A percentile compares a stretch with the other conserved stretches of the same genome.
phyloP scores from a whole-genome alignment of 64 coral and sea anemone genomes.

The Montipora cactus region DNA sequence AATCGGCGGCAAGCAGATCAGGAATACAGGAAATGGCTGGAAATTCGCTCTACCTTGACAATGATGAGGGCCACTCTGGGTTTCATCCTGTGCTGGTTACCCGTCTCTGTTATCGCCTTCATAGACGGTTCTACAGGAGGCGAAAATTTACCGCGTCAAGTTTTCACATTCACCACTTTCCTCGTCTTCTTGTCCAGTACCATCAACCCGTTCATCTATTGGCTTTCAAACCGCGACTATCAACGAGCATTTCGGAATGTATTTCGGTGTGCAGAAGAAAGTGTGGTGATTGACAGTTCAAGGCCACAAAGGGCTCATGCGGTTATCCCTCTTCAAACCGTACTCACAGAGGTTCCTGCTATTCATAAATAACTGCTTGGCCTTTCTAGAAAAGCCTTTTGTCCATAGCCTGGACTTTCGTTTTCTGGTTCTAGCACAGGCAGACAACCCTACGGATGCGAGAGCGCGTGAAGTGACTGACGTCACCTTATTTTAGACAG shows the following conservation, averaged over 20 bases:
- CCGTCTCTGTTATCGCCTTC: slow-evolving; percentile 75
- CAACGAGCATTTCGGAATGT: slow-evolving; percentile 46
- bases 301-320: background rate
- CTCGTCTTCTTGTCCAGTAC: slow-evolving; percentile 71
- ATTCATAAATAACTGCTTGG: background rate
- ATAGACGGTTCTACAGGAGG: slow-evolving; percentile 59
- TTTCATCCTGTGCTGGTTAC: slow-evolving; percentile 71
- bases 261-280: background rate
- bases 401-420: too few species aligned
- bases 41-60: slow-evolving; percentile 65
- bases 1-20: background rate
- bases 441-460: too few species aligned
- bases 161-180: slow-evolving; percentile 63
- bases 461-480: too few species aligned
- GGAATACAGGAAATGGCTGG: slow-evolving; percentile 28
- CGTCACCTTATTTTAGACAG: too few species aligned
- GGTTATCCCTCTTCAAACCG: background rate
- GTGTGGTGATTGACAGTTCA: background rate
- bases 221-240: slow-evolving; percentile 76
- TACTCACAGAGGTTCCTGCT: too few species aligned
- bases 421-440: too few species aligned
- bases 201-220: slow-evolving; percentile 79
- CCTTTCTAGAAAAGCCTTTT: too few species aligned
- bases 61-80: slow-evolving; percentile 73
- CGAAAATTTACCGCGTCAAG: slow-evolving; percentile 70